Conservation (phyloP, 2,888 invertebrate genomes). For the Drosophila niveifrons region DNA sequence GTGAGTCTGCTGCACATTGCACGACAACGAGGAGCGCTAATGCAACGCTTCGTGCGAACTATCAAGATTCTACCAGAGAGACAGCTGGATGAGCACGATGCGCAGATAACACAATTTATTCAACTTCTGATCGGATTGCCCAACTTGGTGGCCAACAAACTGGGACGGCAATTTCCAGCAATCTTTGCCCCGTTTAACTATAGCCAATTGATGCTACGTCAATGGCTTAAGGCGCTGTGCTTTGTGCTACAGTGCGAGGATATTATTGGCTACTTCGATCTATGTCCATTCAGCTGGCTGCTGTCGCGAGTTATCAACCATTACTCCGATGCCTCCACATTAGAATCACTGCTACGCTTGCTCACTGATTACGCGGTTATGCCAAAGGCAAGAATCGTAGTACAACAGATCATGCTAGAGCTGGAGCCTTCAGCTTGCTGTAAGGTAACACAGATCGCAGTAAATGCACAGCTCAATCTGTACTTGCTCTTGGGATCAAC, state of each 20-base stretch:
- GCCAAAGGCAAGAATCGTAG: constrained; percentile 30
- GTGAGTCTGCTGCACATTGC: constrained; percentile 74
- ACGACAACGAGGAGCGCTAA: constrained; percentile 56
- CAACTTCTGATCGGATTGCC: constrained; percentile 90
- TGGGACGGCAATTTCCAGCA: constrained; percentile 87
- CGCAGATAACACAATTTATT: constrained; percentile 87
- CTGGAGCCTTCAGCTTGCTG: constrained; percentile 87
- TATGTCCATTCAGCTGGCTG: constrained; percentile 86
- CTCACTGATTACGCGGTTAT: constrained; percentile 84
- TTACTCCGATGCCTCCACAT: constrained; percentile 85
- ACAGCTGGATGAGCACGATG: constrained; percentile 68
- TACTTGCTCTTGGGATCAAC: constrained; percentile 85
- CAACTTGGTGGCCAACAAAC: constrained; percentile 89
- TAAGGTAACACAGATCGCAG: constrained; percentile 86
- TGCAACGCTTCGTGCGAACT: constrained; percentile 63
- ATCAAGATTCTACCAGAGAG: constrained; percentile 64
- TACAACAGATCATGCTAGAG: constrained; percentile 86
- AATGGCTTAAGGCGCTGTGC: constrained; percentile 88
- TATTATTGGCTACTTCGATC: constrained; percentile 53
- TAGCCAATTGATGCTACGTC: constrained; percentile 87
- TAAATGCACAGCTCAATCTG: constrained; percentile 86
- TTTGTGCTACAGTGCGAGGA: constrained; percentile 86
- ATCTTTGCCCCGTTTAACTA: constrained; percentile 88
- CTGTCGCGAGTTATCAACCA: constrained; percentile 88
- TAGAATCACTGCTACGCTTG: constrained; percentile 87